Conservation (phyloP, 2,888 invertebrate genomes). For the Drosophila quasianomalipes region DNA sequence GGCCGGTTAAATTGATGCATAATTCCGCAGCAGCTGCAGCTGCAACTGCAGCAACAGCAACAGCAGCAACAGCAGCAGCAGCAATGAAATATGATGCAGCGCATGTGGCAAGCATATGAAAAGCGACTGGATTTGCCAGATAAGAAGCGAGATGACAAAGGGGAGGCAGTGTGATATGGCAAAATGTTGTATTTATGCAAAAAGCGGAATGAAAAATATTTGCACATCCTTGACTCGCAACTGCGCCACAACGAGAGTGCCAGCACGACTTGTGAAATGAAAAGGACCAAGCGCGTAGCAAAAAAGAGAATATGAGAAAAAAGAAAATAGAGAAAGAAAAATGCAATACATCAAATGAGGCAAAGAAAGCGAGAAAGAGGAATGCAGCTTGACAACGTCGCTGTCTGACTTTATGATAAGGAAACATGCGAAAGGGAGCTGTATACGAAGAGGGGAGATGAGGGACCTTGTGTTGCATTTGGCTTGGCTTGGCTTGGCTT, state of each 20-base stretch:
- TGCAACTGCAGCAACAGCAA: conserved; percentile 41
- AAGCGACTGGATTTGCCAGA: conserved; percentile 58
- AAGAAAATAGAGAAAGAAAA: conserved; percentile 32
- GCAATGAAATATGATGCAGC: conserved; percentile 70
- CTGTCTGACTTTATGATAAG: conserved; percentile 72
- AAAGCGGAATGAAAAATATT: conserved; percentile 76
- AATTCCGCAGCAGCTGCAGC: conserved; percentile 57
- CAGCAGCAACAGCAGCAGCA: conserved; percentile 36
- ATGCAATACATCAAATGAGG: conserved; percentile 74
- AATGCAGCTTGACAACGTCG: conserved; percentile 43
- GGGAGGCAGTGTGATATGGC: conserved; percentile 19
- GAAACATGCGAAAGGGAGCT: conserved; percentile 52
- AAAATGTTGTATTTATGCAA: conserved; percentile 78
- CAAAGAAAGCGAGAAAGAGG: conserved; percentile 5
- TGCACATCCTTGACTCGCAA: conserved; percentile 75
- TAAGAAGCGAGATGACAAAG: conserved; percentile 20
- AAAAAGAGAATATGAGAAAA: conserved; percentile 3
- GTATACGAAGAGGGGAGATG: neutral
- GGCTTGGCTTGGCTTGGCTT: neutral
- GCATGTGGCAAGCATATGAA: conserved; percentile 76
- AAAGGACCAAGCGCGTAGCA: conserved; percentile 41
- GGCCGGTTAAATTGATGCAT: conserved; percentile 76
- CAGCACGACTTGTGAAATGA: conserved; percentile 60
- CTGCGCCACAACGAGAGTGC: conserved; percentile 52
- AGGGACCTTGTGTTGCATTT: neutral